Evolutionary conservation across 2,888 invertebrate genomes (phyloP).

Genomic region (Tetanocera ferruginea): DNA sequence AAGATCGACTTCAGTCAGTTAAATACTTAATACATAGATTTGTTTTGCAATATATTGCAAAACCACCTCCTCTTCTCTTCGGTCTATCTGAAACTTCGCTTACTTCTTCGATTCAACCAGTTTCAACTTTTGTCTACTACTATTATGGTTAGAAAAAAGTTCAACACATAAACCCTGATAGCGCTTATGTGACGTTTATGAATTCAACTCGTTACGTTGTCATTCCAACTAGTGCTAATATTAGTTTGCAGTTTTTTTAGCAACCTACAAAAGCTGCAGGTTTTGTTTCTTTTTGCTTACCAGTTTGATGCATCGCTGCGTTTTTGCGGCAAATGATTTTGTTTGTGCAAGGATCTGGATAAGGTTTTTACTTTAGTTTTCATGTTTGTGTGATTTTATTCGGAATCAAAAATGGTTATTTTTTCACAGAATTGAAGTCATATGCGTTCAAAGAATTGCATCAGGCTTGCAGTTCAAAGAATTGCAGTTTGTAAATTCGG

Average conservation of each 20-base stretch:
- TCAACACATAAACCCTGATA: not conserved
- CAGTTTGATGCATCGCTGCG: slow-evolving; percentile 27
- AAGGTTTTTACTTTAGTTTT: no score
- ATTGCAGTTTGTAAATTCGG: no score
- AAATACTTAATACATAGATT: no score
- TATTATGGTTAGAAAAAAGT: not conserved
- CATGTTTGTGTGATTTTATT: no score
- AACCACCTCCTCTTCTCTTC: no score
- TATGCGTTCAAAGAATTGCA: no score
- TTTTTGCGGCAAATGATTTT: slow-evolving; percentile 33
- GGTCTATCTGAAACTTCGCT: not conserved
- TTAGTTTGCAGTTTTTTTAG: slow-evolving; percentile 7
- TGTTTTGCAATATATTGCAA: no score
- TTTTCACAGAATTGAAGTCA: no score
- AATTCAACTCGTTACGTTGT: slow-evolving; percentile 17
- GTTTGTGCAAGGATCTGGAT: slow-evolving; percentile 16
- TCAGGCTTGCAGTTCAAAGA: no score
- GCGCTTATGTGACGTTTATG: not conserved
- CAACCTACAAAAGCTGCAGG: not conserved
- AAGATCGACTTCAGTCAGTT: no score
- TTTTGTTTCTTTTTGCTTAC: slow-evolving; percentile 25
- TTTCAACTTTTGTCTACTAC: not conserved
- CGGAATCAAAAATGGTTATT: no score
- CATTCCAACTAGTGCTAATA: slow-evolving; percentile 3
- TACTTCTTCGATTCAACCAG: not conserved